Base-by-base conservation (phyloP, 2,888 invertebrate species). In the Meta bourneti region DNA sequence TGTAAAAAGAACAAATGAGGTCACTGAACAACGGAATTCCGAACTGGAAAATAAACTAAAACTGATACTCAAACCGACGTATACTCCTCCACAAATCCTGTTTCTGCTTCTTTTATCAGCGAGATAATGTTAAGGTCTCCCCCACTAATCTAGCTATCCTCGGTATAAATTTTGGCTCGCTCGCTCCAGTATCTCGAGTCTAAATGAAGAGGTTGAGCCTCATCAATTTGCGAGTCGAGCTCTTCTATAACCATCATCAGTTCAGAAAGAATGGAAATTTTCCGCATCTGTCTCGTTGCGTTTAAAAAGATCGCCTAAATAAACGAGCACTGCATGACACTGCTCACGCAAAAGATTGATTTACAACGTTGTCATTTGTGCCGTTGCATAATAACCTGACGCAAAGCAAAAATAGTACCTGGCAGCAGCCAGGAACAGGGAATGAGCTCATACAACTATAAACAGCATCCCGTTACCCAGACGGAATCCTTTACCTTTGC, bases 371-470 rank as follows among this genome's bases (percentile, higher is more conserved):
- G 71, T 82, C 82, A 51, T 82, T 82, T 82, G 71, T 79, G 78
- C 70, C 71, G 78, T 86, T 79, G 51, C 78, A 86, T 86, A 86
- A 86, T 78, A 49, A 48, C 70, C 69, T n/a, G 20, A 20, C 6
- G 48, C 51, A 13, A 16, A 52, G 70, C 70, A 69, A 78, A 86
- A 86, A 86, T 86, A 86, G 52, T 69, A 70, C 16, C 79, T 86
- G 86, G 86, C 86, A 86, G 71, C 19, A 19, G 51, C 54, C 71
- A 71, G 49, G 61, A 16, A 11, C 34, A 79, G 78, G 70, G 48
- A 70, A 70, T 78, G 86, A 86, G 86, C 69, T 86, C 86, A 86
- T 52, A 70, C 49, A 9, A 48, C 85, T 79, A 51, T 75, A 51
- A 84, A 70, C 70, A 79, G 71, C 86, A 71, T 19, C 69, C 71